Evolutionary conservation across 1,140 invertebrate genomes (phyloP).

Genomic region (Drosophila neocordata): DNA sequence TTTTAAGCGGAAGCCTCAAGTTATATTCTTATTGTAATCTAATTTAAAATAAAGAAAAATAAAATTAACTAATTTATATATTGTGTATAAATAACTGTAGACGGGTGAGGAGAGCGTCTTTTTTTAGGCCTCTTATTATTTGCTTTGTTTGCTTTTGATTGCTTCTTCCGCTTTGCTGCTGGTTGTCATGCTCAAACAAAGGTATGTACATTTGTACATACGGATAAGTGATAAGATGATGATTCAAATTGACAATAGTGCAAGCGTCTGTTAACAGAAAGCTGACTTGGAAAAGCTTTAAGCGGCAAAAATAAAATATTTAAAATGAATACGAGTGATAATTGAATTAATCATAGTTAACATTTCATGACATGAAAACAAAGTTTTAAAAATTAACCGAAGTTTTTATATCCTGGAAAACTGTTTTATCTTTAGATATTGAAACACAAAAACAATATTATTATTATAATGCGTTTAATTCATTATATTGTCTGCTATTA

Average conservation of each 20-base stretch:
- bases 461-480: too few relatives aligned
- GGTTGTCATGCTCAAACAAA: neutral
- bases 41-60: constrained; percentile 60
- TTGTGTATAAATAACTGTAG: neutral
- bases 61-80: constrained; percentile 38
- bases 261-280: neutral
- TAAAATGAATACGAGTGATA: neutral
- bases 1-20: constrained; percentile 41
- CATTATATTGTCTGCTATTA: too few relatives aligned
- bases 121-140: constrained; percentile 41
- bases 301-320: neutral
- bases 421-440: too few relatives aligned
- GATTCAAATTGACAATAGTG: constrained; percentile 5
- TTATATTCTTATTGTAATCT: constrained; percentile 63
- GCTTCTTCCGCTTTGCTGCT: constrained; percentile 43
- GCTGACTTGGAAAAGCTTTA: constrained; percentile 2
- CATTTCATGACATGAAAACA: neutral
- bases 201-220: neutral
- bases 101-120: neutral
- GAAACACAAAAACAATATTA: too few relatives aligned
- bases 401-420: too few relatives aligned
- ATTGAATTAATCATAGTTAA: neutral
- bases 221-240: neutral
- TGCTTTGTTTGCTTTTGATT: constrained; percentile 47
- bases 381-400: neutral